Base-by-base conservation (phyloP, 2,888 invertebrate species). In the Poecilus cupreus region DNA sequence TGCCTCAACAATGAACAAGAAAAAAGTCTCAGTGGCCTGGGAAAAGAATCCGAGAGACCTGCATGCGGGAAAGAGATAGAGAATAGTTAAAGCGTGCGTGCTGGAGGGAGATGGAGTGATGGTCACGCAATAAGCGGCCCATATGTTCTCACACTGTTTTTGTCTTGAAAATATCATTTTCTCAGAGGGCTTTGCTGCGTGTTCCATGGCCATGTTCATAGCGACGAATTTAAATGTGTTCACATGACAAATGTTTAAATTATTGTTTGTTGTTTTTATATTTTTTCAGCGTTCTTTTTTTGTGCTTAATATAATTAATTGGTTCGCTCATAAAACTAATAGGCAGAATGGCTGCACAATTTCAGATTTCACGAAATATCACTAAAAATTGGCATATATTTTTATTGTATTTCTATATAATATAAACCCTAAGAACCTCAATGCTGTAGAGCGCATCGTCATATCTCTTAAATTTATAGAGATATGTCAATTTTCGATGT, bases 81-180 rank as follows among this genome's bases (percentile, higher is more conserved):
- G 22, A 6, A 11, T 20, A 2, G 0, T 3, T 0, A 1, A 6
- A 11, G 11, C 10, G 11, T 54, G 11, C 22, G 54, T 11, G 22
- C 11, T 11, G 10, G 54, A 54, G 18, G 20, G 11, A 22, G 54
- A 54, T 18, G 54, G 18, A 18, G 8, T 11, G 20, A 54, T 54
- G 54, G 54, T 54, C 54, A 54, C 54, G 54, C 20, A 20, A 54
- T 54, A 54, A 20, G 54, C 18, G 18, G 22, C 54, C 18, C 54
- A 54, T 54, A 54, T 54, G 54, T 54, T 54, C 54, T 54, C 54
- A 54, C 54, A 54, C 20, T 20, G 54, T 54, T 54, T 54, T 54
- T 54, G 54, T 54, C 54, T 54, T 54, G 54, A 54, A 54, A 54
- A 54, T 54, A 54, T 54, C 54, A 54, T 54, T 54, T 54, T 54